phyloP scores from a whole-genome alignment of 92 coral and sea anemone genomes.

The Bergia sp. region DNA sequence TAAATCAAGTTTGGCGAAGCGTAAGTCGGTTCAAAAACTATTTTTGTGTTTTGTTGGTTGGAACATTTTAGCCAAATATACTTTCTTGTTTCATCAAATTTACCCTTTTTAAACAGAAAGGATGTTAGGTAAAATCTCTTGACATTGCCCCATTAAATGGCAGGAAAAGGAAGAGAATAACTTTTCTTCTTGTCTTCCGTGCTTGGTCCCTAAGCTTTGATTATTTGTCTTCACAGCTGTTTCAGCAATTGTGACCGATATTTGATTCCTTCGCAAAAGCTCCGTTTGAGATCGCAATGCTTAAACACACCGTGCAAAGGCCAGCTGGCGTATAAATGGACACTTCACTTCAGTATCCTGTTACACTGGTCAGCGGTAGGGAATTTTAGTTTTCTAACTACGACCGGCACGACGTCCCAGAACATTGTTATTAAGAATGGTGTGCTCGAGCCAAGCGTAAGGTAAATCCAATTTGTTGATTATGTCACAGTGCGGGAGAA shows the following conservation, averaged over 20 bases:
- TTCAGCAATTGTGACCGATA: slow-evolving; percentile 40
- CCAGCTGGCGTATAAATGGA: slow-evolving; percentile 19
- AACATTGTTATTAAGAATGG: background rate
- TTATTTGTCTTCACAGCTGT: slow-evolving; percentile 13
- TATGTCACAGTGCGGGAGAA: background rate
- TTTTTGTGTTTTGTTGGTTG: no score
- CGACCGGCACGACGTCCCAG: slow-evolving; percentile 7
- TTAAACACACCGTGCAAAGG: background rate
- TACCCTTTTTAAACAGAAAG: no score
- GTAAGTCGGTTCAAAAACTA: no score
- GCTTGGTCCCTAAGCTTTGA: background rate
- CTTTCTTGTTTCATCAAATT: no score
- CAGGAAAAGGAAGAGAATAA: no score
- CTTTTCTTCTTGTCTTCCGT: background rate
- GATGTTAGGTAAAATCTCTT: no score
- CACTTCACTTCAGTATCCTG: background rate
- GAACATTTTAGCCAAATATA: no score
- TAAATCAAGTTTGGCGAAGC: no score
- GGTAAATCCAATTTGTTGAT: background rate
- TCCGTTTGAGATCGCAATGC: slow-evolving; percentile 23
- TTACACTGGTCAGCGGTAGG: background rate
- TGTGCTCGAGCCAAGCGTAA: background rate
- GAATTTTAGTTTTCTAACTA: background rate
- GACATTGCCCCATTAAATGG: no score
- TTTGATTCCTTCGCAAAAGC: slow-evolving; percentile 32